Percentiles rank a stretch among this genome's conserved stretches.
phyloP scores from a whole-genome alignment of 2,888 invertebrate genomes.

The Fragum sueziense region DNA sequence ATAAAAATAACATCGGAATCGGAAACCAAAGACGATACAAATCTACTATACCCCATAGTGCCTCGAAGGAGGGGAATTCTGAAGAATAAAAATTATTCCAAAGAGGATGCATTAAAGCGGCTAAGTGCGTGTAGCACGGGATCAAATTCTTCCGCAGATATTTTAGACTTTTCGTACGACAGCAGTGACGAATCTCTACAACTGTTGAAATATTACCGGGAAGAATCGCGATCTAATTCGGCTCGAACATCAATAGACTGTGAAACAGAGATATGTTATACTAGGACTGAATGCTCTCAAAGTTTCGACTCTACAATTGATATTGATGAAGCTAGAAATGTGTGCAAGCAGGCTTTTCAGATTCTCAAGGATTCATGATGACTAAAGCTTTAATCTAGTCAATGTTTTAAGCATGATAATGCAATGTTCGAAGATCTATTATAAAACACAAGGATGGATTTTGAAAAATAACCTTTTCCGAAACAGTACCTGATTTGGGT shows the following conservation, averaged over 20 bases:
- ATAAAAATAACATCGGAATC: neutral
- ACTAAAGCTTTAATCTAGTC: neutral
- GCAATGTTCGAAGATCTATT: too few relatives aligned
- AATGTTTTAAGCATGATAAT: neutral
- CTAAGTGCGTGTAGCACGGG: slow-evolving; percentile 77
- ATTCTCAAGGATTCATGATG: slow-evolving; percentile 31
- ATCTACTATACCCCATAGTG: slow-evolving; percentile 55
- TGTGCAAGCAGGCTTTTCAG: slow-evolving; percentile 65
- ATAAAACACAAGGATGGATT: too few relatives aligned
- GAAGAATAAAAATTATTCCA: slow-evolving; percentile 61
- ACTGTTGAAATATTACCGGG: slow-evolving; percentile 33
- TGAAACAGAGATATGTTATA: slow-evolving; percentile 34
- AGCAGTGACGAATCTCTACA: slow-evolving; percentile 70
- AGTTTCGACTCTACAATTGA: slow-evolving; percentile 52
- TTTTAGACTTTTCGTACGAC: slow-evolving; percentile 80
- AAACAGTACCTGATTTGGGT: too few relatives aligned
- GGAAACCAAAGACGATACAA: neutral
- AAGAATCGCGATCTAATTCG: slow-evolving; percentile 24
- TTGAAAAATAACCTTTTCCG: too few relatives aligned
- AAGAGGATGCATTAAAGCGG: slow-evolving; percentile 72
- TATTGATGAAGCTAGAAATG: slow-evolving; percentile 60
- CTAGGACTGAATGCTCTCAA: slow-evolving; percentile 33
- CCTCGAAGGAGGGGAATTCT: slow-evolving; percentile 73
- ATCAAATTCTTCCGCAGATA: slow-evolving; percentile 80
- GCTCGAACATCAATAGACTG: slow-evolving; percentile 26